Percentiles rank a stretch among this genome's conserved stretches.
Evolutionary conservation across 2,113 vertebrate genomes (phyloP).

Genomic region (Enhydra lutris): DNA sequence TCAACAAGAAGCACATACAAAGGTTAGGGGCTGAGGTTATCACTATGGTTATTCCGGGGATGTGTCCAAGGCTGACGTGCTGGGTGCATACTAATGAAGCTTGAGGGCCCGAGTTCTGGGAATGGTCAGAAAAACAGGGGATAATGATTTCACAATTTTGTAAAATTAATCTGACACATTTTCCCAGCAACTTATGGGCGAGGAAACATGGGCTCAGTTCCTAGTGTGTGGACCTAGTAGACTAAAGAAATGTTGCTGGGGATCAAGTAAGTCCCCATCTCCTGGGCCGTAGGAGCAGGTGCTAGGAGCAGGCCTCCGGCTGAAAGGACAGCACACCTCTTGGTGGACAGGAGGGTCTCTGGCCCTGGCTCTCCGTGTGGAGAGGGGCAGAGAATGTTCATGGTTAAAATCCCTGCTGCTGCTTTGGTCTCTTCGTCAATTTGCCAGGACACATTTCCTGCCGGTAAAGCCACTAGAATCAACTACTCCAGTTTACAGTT

Average conservation of each 20-base stretch:
- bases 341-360: neutral
- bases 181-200: neutral
- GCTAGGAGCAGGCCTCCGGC: neutral
- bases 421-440: neutral
- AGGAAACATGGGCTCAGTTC: neutral
- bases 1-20: constrained; percentile 23
- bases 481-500: neutral
- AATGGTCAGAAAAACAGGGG: neutral
- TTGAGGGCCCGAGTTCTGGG: neutral
- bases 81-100: constrained; percentile 37
- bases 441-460: neutral
- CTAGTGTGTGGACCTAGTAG: neutral
- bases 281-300: neutral
- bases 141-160: neutral
- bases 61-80: neutral
- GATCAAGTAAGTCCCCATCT: neutral
- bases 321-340: neutral
- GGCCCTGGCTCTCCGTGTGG: neutral
- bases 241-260: neutral
- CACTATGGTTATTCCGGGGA: constrained; percentile 52
- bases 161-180: neutral
- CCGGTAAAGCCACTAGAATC: neutral
- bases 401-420: neutral
- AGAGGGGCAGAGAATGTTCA: neutral
- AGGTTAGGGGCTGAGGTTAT: constrained; percentile 52